These are phyloP conservation scores for Exaiptasia diaphana DNA, from an alignment of 64 coral and sea anemone genomes.

Conservation along the genomic window DNA sequence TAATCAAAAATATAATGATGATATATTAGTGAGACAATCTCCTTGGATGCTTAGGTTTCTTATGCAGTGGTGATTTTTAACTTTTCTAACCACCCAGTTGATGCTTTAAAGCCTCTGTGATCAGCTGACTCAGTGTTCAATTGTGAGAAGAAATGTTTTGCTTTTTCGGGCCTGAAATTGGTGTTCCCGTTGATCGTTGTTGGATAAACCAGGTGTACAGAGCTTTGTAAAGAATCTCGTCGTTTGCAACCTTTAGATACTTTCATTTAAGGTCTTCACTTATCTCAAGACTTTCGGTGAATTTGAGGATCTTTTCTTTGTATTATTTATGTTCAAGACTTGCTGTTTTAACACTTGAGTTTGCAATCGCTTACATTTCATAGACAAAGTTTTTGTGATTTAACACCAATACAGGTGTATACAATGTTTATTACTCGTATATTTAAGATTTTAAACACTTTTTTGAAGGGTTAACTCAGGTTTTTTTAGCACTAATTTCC, in stretches of 20 bases:
- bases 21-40: no score
- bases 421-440: no score
- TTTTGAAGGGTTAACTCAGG: no score
- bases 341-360: no score
- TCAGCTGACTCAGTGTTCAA: conserved; percentile 39
- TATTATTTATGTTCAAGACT: conserved; percentile 29
- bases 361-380: no score
- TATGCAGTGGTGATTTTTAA: conserved; percentile 53
- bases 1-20: no score
- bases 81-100: conserved; percentile 35
- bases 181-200: conserved; percentile 40
- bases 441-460: no score
- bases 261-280: conserved; percentile 43
- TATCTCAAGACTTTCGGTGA: conserved; percentile 42
- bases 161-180: conserved; percentile 26
- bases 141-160: conserved; percentile 24
- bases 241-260: conserved; percentile 3
- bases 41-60: conserved; percentile 65
- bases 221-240: not conserved
- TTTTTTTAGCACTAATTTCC: no score
- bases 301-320: conserved; percentile 59
- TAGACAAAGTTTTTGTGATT: no score
- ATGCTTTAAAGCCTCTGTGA: conserved; percentile 22
- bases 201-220: conserved; percentile 54
- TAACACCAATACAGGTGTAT: no score